Evolutionary conservation across 2,797 vertebrate genomes (phyloP).

Genomic region (Coccyzus lansbergi): DNA sequence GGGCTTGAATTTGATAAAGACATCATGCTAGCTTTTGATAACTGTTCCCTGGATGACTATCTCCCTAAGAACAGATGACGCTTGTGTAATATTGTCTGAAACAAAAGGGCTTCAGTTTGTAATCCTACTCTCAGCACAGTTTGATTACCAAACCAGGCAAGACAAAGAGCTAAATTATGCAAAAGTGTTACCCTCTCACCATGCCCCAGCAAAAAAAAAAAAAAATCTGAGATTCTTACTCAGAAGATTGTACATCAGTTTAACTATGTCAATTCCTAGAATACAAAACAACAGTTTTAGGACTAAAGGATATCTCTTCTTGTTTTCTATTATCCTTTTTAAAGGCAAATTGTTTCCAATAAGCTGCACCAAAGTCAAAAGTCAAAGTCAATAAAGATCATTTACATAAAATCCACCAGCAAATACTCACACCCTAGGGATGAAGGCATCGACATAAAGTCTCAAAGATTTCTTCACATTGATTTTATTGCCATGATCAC

Average conservation of each 20-base stretch:
- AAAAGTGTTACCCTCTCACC: not conserved
- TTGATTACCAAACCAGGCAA: not conserved
- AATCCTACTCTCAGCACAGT: not conserved
- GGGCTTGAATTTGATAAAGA: not conserved
- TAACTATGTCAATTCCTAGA: not conserved
- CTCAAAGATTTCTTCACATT: not conserved
- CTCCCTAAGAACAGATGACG: conserved; percentile 51
- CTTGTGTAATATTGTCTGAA: conserved; percentile 30
- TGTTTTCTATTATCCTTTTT: not conserved
- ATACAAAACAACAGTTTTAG: not conserved
- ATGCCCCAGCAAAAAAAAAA: not conserved
- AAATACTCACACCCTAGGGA: not conserved
- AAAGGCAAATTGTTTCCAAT: not conserved
- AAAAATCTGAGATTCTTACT: not conserved
- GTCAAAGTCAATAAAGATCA: not conserved
- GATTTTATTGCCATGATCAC: not conserved
- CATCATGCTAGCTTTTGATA: conserved; percentile 10
- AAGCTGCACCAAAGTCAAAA: not conserved
- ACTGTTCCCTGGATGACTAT: conserved; percentile 46
- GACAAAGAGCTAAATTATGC: not conserved
- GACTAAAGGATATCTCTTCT: not conserved
- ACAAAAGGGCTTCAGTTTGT: conserved; percentile 28
- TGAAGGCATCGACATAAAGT: not conserved
- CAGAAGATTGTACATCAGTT: not conserved
- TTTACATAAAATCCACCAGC: not conserved